Conservation (phyloP, 1,140 invertebrate genomes). For the Elymnias hypermnestra region DNA sequence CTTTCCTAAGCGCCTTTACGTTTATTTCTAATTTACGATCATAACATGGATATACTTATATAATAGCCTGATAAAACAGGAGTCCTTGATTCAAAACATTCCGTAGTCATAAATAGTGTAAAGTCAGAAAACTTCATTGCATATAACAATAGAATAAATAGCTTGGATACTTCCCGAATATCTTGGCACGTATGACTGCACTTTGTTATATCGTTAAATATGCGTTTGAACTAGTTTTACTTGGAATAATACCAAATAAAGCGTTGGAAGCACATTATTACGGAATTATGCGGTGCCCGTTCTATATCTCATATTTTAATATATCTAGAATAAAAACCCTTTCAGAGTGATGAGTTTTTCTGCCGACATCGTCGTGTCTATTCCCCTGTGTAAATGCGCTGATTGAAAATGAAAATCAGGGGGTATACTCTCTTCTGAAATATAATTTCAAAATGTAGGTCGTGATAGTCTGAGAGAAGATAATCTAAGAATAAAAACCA, state of each 20-base stretch:
- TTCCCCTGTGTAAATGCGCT: conserved; percentile 8
- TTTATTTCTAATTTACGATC: too few species aligned
- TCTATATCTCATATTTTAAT: conserved; percentile 15
- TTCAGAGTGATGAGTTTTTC: conserved; percentile 20
- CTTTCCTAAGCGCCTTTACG: too few species aligned
- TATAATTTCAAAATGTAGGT: conserved; percentile 12
- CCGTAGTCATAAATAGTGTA: too few species aligned
- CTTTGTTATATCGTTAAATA: conserved; percentile 13
- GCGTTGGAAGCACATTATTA: conserved; percentile 8
- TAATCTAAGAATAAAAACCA: too few species aligned
- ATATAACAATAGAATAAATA: too few species aligned
- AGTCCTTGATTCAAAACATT: too few species aligned
- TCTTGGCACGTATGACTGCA: conserved; percentile 14
- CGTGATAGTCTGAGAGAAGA: too few species aligned
- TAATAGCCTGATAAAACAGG: too few species aligned
- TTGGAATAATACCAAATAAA: conserved; percentile 15
- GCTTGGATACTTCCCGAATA: conserved; percentile 1
- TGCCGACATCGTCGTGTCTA: conserved; percentile 10
- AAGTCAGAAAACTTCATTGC: too few species aligned
- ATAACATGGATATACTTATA: too few species aligned
- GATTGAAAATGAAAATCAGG: conserved; percentile 17
- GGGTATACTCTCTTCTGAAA: conserved; percentile 12
- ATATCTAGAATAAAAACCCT: conserved; percentile 13
- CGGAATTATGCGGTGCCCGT: not conserved
- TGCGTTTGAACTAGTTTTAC: conserved; percentile 15